Evolutionary conservation across 2,113 vertebrate genomes (phyloP), one percentile per base, ranked within the genome.

Genomic region (Gopherus flavomarginatus): DNA sequence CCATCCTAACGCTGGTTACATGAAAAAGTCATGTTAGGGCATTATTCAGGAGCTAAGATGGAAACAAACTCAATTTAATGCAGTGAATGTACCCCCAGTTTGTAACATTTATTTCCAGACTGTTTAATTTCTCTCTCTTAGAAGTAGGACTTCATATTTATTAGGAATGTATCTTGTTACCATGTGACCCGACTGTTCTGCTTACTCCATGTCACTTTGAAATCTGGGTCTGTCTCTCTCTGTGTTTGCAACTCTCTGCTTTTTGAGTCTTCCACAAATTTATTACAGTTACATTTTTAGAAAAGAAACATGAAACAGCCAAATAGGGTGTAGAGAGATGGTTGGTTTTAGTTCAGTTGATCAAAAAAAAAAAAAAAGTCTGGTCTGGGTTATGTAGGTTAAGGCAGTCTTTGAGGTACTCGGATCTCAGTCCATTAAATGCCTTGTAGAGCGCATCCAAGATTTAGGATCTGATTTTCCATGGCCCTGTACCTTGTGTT

Each of bases 31-130:
- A 96, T 83, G 94, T 92, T 95, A 92, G 96, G 90, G 96, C 92
- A 96, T 88, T 92, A 92, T 88, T 91, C 93, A 82, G 89, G 91
- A 95, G 94, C 95, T 91, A 94, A 96, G 96, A 94, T 93, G 88
- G 95, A 94, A 96, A 92, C 83, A 62, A 62, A 92, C 79, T 96
- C 87, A 49, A 92, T 95, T 89, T 96, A 94, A 96, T 94, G 94
- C 89, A 96, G 92, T 27, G 27, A 85, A 89, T 95, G 85, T 88
- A 96, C 85, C 3, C 91, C 92, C 91, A 85, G 91, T 91, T 95
- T 0, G 49, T 91, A 90, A 84, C 91, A 88, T 97, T 97, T 96
- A 88, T 96, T 96, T 96, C 91, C 56, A 87, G 84, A 62, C 59
- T 31, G 59, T 62, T 62, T 31, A 62, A 62, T 93, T 88, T 91